Evolutionary conservation across 2,888 invertebrate genomes (phyloP).

Genomic region (Calephelis perditalis): DNA sequence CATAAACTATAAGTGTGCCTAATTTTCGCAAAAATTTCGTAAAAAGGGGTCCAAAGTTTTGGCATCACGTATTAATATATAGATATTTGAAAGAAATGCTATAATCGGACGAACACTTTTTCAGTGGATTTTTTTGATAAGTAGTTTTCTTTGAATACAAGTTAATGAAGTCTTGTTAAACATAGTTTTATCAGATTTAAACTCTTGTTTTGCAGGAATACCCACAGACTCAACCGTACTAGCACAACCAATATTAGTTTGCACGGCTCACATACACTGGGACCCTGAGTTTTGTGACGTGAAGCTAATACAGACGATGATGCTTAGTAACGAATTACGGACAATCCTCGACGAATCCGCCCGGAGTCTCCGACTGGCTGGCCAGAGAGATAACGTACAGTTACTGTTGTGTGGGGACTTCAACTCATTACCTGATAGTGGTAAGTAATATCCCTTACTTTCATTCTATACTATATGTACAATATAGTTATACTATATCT

Average conservation of each 20-base stretch:
- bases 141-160: no score
- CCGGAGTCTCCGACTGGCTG: slow-evolving; percentile 84
- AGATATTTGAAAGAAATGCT: no score
- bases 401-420: slow-evolving; percentile 97
- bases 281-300: slow-evolving; percentile 99
- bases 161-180: no score
- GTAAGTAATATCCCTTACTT: slow-evolving; percentile 46
- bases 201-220: slow-evolving; percentile 66
- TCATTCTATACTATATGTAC: no score
- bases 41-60: no score
- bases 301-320: slow-evolving; percentile 99
- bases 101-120: no score
- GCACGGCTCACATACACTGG: slow-evolving; percentile 99
- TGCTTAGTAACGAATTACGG: slow-evolving; percentile 96
- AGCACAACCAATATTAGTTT: slow-evolving; percentile 93
- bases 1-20: no score
- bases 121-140: no score
- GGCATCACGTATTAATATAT: no score
- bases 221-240: slow-evolving; percentile 87
- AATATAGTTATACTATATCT: no score
- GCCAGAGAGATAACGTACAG: slow-evolving; percentile 90
- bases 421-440: slow-evolving; percentile 98
- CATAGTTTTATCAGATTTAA: neutral
- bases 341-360: slow-evolving; percentile 92
- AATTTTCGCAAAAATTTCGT: no score